These are phyloP conservation scores for Ammodytes dubius DNA, from an alignment of 2,113 vertebrate genomes.

Conservation along the genomic window DNA sequence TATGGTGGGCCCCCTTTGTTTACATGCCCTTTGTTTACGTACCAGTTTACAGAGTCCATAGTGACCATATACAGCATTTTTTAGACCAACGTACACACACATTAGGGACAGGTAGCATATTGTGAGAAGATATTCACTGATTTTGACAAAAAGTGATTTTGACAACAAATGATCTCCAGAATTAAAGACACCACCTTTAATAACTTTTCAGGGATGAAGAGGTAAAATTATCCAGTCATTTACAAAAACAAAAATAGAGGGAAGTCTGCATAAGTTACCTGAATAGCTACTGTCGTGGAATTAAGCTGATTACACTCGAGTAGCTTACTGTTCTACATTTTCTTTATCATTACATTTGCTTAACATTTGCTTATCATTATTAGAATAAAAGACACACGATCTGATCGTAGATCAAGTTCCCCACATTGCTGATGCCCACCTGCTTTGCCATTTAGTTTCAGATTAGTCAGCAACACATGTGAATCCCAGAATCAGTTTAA, in stretches of 20 bases:
- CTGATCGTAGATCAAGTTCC: neutral
- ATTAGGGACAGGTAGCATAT: too few relatives aligned
- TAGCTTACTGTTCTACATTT: neutral
- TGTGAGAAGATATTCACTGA: too few relatives aligned
- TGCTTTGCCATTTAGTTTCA: neutral
- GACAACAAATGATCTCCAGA: too few relatives aligned
- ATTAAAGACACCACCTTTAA: too few relatives aligned
- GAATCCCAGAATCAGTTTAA: neutral
- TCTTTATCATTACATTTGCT: neutral
- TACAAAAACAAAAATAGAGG: neutral
- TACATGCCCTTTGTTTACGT: too few relatives aligned
- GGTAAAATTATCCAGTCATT: neutral
- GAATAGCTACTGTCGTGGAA: neutral
- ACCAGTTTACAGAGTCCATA: too few relatives aligned
- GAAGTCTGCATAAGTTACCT: neutral
- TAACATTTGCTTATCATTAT: neutral
- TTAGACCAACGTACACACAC: too few relatives aligned
- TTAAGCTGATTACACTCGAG: too few relatives aligned
- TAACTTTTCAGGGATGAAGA: neutral
- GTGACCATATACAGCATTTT: too few relatives aligned
- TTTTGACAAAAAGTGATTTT: too few relatives aligned
- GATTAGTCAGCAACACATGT: neutral
- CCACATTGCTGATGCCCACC: neutral
- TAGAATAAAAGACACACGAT: neutral
- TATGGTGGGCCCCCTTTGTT: too few relatives aligned